Conservation (phyloP, 2,797 vertebrate genomes). For the Holocentrus rufus region DNA sequence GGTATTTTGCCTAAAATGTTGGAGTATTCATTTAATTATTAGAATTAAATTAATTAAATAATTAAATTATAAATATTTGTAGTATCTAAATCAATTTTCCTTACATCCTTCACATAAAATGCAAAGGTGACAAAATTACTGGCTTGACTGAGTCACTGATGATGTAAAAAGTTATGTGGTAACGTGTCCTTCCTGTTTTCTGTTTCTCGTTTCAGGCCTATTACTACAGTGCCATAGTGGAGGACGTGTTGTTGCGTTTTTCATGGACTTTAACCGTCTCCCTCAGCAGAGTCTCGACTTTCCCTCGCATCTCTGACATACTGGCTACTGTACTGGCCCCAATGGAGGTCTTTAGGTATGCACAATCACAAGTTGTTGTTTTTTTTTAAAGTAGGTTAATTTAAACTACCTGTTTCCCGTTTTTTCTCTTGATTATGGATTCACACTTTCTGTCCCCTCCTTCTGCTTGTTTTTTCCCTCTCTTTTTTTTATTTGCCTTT, state of each 20-base stretch:
- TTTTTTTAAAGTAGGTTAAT: too few relatives aligned
- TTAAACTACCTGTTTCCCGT: background rate
- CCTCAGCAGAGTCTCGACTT: conserved; percentile 77
- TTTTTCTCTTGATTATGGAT: background rate
- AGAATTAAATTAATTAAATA: too few relatives aligned
- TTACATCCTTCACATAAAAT: too few relatives aligned
- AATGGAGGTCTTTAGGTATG: conserved; percentile 95
- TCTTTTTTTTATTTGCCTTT: background rate
- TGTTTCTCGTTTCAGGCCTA: conserved; percentile 84
- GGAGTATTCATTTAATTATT: too few relatives aligned
- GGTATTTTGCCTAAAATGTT: too few relatives aligned
- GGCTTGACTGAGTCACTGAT: background rate
- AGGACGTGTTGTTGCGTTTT: conserved; percentile 94
- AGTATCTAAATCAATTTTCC: too few relatives aligned
- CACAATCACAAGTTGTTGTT: too few relatives aligned
- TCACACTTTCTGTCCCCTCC: too few relatives aligned
- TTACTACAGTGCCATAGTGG: conserved; percentile 98
- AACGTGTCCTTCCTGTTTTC: background rate
- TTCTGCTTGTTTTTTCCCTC: background rate
- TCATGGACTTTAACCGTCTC: conserved; percentile 93
- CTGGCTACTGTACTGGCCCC: conserved; percentile 92
- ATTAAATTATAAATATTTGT: too few relatives aligned
- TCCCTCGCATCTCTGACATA: conserved; percentile 83
- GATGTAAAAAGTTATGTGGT: background rate
- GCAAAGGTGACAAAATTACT: too few relatives aligned